phyloP scores from a whole-genome alignment of 2,888 invertebrate species.

The Thereva nobilitata region DNA sequence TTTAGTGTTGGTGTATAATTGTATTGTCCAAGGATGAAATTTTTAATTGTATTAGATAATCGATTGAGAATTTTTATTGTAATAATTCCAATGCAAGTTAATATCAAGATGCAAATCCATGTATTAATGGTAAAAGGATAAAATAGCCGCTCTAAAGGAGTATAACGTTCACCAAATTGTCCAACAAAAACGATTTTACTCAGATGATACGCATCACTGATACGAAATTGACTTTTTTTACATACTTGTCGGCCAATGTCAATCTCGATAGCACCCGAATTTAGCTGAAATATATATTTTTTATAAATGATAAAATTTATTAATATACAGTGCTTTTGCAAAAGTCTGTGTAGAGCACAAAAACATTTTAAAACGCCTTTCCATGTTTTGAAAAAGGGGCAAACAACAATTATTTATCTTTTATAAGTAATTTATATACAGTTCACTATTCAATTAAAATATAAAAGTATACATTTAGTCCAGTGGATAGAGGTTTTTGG shows the following conservation, averaged over 20 bases:
- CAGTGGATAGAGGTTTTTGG: no score
- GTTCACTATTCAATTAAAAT: no score
- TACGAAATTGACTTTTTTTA: no score
- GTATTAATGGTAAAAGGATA: conserved; percentile 18
- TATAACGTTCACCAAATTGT: conserved; percentile 7
- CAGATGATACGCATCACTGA: conserved; percentile 30
- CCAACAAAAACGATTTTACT: conserved; percentile 26
- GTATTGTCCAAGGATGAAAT: conserved; percentile 27
- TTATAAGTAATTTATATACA: no score
- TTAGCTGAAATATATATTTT: background rate
- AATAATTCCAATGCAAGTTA: conserved; percentile 3
- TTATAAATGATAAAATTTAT: conserved; percentile 10
- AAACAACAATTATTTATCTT: no score
- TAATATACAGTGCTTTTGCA: no score
- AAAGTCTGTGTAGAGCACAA: no score
- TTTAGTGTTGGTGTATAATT: conserved; percentile 34
- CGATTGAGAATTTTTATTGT: background rate
- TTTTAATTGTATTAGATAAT: background rate
- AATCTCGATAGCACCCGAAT: conserved; percentile 10
- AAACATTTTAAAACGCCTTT: no score
- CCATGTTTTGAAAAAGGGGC: no score
- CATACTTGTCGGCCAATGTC: conserved; percentile 15
- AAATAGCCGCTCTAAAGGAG: conserved; percentile 29
- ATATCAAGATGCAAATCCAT: conserved; percentile 17
- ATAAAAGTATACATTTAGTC: no score